Percentiles rank a stretch among this genome's conserved stretches.
Evolutionary conservation across 2,888 invertebrate species (phyloP).

Genomic region (Aelia acuminata): DNA sequence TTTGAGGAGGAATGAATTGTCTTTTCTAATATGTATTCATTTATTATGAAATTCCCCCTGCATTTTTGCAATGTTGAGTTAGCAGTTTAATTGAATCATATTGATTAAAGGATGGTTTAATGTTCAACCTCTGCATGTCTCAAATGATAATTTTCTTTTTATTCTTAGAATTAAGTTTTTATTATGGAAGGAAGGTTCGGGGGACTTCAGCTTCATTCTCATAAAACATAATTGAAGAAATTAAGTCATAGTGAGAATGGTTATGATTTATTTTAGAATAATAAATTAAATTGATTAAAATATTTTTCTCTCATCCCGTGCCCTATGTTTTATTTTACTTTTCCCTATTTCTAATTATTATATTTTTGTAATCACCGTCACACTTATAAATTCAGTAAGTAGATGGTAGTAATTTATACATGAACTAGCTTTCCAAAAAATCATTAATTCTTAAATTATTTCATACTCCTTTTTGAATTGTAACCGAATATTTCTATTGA

Average conservation of each 20-base stretch:
- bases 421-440: too few relatives aligned
- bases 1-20: not conserved
- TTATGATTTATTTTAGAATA: constrained; percentile 18
- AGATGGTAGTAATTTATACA: not conserved
- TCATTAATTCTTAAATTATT: too few relatives aligned
- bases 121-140: not conserved
- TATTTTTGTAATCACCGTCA: not conserved
- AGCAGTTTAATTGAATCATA: not conserved
- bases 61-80: not conserved
- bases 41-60: not conserved
- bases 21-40: not conserved
- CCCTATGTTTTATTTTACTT: not conserved
- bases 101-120: not conserved
- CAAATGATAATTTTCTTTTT: not conserved
- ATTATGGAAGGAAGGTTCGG: constrained; percentile 2
- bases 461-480: too few relatives aligned
- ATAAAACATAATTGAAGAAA: not conserved
- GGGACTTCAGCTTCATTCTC: constrained; percentile 1
- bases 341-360: not conserved
- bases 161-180: not conserved
- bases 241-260: not conserved
- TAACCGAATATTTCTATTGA: too few relatives aligned
- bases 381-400: not conserved
- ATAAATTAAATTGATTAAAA: not conserved
- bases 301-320: not conserved